Evolutionary conservation across 2,888 invertebrate species (phyloP), one percentile per base, ranked within the genome.

Genomic region (Lumbricus terrestris): DNA sequence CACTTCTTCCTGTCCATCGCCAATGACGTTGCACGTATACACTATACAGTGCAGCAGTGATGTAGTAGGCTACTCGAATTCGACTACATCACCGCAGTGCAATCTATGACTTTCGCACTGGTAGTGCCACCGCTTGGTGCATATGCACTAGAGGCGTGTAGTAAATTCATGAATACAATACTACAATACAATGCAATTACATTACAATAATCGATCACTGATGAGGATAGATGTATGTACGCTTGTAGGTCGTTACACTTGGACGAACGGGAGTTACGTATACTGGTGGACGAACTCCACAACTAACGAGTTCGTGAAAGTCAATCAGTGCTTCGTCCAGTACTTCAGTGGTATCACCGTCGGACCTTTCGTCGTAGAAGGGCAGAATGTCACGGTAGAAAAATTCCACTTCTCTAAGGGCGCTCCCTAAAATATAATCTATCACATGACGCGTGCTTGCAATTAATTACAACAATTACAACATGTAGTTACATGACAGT

Each of bases 261-360:
- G 82, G 90, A 16, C 69, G 5, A 92, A 93, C 83, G 93, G 93
- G 0, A 91, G 91, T 0, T 92, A 92, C 54, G 92, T 92, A 16
- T 90, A 91, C 54, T 94, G 94, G 94, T 94, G 94, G 93, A 92
- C 93, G 0, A 92, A 93, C 88, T 34, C 85, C 8, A 93, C 93
- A 0, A 90, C 38, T 13, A 82, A 89, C 6, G 90, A 91, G 4
- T 94, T 93, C 91, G 82, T 33, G 11, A 91, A 91, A 20, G 92
- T 92, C 18, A 91, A 92, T 37, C 90, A 92, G 23, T 94, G 94
- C 90, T 93, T 94, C 54, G 91, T 91, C 5, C 89, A 91, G 20
- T 93, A 92, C 47, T 93, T 92, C 90, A 88, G 83, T 29, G 93
- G 93, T 88, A 91, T 92, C 40, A 93, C 93, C 13, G 92, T 93